These are phyloP conservation scores for Echiichthys vipera DNA, from an alignment of 2,797 vertebrate genomes.

Conservation along the genomic window DNA sequence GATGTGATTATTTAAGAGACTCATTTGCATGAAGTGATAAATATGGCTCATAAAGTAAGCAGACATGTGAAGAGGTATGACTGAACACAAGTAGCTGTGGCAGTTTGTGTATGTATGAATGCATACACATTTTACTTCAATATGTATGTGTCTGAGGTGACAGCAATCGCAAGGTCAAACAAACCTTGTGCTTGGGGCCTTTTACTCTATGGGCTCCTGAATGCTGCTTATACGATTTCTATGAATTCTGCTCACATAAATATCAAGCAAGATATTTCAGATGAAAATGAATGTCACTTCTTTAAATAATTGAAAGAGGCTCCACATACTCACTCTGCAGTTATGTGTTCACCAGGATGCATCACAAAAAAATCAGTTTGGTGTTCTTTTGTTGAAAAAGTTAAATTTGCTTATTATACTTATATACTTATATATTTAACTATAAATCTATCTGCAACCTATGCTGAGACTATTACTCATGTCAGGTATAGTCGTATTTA, in stretches of 20 bases:
- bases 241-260: neutral
- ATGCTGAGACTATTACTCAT: constrained; percentile 6
- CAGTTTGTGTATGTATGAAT: neutral
- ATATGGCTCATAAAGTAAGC: neutral
- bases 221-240: neutral
- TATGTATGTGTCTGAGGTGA: neutral
- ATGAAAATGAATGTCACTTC: neutral
- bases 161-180: neutral
- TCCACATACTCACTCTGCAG: neutral
- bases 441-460: constrained; percentile 28
- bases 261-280: neutral
- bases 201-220: neutral
- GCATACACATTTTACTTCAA: neutral
- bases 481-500: neutral
- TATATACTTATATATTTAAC: constrained; percentile 34
- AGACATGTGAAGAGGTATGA: neutral
- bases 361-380: neutral
- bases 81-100: neutral
- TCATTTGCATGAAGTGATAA: neutral
- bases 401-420: constrained; percentile 4
- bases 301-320: neutral
- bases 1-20: neutral
- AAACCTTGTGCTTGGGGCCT: neutral
- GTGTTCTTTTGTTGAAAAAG: neutral
- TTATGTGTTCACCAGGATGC: neutral